Evolutionary conservation across 2,113 vertebrate species (phyloP), one percentile per base, ranked within the genome.

Genomic region (Crocuta crocuta): DNA sequence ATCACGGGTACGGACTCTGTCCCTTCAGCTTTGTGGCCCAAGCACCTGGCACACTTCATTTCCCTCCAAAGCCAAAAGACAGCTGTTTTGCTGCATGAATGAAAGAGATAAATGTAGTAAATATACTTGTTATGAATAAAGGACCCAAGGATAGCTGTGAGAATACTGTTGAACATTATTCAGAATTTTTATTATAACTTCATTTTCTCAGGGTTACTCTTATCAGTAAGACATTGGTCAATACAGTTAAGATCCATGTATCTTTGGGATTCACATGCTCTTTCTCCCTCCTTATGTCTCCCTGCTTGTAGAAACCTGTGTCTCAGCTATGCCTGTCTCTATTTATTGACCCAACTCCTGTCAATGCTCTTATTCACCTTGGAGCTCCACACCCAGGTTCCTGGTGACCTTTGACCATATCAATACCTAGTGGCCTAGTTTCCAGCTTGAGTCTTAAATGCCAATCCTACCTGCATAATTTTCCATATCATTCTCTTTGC

Each of bases 61-160:
- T 90, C 13, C 35, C 10, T 50, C 19, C 58, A 74, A 10, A 65
- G 24, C 15, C 13, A 19, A 0, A 0, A 1, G 12, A 10, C 16
- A 35, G 17, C 48, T 23, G 13, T 76, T 76, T 10, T 3, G 6
- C 17, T 48, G 1, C 7, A 3, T 9, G 23, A 70, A 39, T 23
- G 21, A 39, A 66, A 65, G n/a, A 68, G 28, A 26, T 15, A 28
- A 55, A 15, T 55, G 4, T 2, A 28, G 7, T 6, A 23, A 45
- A 63, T 24, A 45, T 23, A 71, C 31, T 16, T 17, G 26, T 39
- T 65, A n/a, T 21, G 39, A 26, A 53, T 24, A 12, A 83, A 71
- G 53, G 65, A 50, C 17, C 76, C 78, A 48, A 94, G 17, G 21
- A 39, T 21, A 53, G 48, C 35, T 48, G 45, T 31, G n/a, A 68